A percentile compares a stretch with the other conserved stretches of the same genome.
Evolutionary conservation across 2,113 vertebrate species (phyloP).

Genomic region (Oncorhynchus mykiss): DNA sequence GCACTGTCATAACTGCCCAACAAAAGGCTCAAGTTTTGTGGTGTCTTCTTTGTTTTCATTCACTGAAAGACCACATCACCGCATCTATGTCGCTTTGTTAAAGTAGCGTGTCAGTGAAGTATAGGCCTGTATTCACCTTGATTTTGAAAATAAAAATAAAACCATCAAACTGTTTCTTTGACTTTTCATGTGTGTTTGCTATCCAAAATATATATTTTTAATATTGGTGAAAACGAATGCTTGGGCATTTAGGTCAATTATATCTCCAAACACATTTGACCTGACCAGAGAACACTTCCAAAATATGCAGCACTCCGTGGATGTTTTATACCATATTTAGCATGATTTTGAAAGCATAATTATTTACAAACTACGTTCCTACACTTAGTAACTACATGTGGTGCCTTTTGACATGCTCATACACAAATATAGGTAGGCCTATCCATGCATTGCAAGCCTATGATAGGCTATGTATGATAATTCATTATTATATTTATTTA

Average conservation of each 20-base stretch:
- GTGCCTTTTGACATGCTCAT: neutral
- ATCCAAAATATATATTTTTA: neutral
- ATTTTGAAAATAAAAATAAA: neutral
- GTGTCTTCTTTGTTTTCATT: neutral
- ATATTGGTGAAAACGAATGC: neutral
- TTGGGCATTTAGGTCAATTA: neutral
- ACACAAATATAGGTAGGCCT: too few species aligned
- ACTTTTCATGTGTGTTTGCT: neutral
- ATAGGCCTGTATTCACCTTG: neutral
- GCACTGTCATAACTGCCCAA: constrained; percentile 3
- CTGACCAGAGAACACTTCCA: neutral
- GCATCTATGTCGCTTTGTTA: neutral
- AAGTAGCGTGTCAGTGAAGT: neutral
- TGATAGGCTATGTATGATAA: too few species aligned
- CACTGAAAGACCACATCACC: constrained; percentile 4
- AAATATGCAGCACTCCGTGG: neutral
- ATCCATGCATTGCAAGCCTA: too few species aligned
- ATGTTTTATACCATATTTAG: too few species aligned
- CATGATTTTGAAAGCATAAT: too few species aligned
- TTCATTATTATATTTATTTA: too few species aligned
- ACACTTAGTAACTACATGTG: neutral
- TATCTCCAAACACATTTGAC: neutral
- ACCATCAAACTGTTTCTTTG: neutral
- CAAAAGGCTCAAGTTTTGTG: constrained; percentile 11
- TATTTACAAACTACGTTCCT: neutral